Percentiles rank a stretch among this genome's conserved stretches.
phyloP scores from a whole-genome alignment of 1,140 invertebrate species.

The Calliphora vicina region DNA sequence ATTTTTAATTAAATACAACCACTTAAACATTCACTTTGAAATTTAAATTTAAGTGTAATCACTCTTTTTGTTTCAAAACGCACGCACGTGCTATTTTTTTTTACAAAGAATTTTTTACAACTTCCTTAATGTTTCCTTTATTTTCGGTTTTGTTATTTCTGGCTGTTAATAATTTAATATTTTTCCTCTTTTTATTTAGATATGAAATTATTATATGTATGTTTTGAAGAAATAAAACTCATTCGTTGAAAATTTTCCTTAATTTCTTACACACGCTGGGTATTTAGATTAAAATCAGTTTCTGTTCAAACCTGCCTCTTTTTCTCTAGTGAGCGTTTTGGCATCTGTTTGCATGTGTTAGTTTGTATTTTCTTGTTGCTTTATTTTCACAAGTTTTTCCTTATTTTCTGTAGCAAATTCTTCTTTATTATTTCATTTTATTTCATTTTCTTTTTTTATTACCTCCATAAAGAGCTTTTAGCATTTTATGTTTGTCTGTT shows the following conservation, averaged over 20 bases:
- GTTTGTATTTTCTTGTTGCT: conserved; percentile 25
- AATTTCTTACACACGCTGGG: conserved; percentile 27
- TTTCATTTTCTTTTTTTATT: background rate
- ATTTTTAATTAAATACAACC: background rate
- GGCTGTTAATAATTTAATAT: conserved; percentile 16
- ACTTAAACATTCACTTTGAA: background rate
- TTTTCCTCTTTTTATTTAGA: background rate
- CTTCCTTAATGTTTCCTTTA: conserved; percentile 1
- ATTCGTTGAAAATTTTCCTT: conserved; percentile 14
- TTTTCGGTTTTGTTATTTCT: background rate
- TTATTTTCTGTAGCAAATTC: background rate
- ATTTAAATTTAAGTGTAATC: background rate
- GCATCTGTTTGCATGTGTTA: background rate
- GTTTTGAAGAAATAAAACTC: background rate
- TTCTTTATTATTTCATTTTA: background rate
- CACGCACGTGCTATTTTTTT: background rate
- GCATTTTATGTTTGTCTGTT: background rate
- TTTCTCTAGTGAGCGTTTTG: background rate
- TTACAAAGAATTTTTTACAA: background rate
- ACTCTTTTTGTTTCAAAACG: background rate
- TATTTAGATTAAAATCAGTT: conserved; percentile 27
- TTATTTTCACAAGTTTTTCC: conserved; percentile 10
- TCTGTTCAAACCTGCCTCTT: background rate
- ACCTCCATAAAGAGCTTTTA: conserved; percentile 31
- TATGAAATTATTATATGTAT: background rate